phyloP scores from a whole-genome alignment of 1,140 invertebrate species.

The Helicoverpa zea region DNA sequence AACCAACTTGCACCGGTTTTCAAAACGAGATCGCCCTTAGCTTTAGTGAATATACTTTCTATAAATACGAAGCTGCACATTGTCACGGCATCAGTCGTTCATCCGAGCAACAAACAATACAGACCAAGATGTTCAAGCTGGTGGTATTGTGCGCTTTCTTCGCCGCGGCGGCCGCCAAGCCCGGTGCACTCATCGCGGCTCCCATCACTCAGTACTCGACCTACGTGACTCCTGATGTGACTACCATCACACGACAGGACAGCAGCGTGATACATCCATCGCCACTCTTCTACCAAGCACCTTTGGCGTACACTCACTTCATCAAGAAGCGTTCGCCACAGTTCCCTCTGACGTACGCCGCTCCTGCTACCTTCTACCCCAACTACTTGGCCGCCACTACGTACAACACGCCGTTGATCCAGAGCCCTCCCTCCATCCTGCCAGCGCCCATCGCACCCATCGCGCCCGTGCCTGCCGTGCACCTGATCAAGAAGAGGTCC shows the following conservation, averaged over 20 bases:
- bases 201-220: conserved; percentile 76
- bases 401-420: conserved; percentile 63
- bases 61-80: conserved; percentile 76
- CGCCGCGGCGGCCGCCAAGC: conserved; percentile 82
- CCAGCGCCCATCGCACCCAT: conserved; percentile 56
- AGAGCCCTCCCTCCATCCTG: conserved; percentile 60
- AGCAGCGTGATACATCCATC: conserved; percentile 81
- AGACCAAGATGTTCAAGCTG: conserved; percentile 87
- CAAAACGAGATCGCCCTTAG: conserved; percentile 78
- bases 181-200: conserved; percentile 58
- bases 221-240: conserved; percentile 67
- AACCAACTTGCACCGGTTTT: conserved; percentile 77
- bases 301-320: conserved; percentile 63
- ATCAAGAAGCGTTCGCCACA: conserved; percentile 76
- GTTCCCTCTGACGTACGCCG: conserved; percentile 51
- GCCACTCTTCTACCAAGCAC: conserved; percentile 64
- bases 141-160: conserved; percentile 88
- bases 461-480: conserved; percentile 56
- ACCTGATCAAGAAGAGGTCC: conserved; percentile 65
- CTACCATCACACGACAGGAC: conserved; percentile 74
- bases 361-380: conserved; percentile 48
- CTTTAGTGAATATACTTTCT: conserved; percentile 72
- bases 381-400: conserved; percentile 56
- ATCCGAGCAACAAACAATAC: conserved; percentile 69
- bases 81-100: conserved; percentile 76